Conservation (phyloP, 2,113 vertebrate species). For the Globicephala melas region DNA sequence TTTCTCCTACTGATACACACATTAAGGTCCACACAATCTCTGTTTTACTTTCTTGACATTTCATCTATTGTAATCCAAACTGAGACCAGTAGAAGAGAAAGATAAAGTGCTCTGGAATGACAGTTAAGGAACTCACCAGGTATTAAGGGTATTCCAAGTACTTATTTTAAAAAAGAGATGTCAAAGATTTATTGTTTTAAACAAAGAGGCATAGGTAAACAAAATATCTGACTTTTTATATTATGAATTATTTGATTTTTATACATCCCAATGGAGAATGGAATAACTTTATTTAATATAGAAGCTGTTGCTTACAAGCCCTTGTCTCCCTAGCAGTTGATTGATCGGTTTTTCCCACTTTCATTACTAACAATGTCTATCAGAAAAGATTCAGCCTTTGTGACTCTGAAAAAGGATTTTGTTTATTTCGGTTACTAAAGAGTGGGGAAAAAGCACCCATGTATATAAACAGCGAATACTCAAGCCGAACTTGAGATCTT, state of each 20-base stretch:
- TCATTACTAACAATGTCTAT: background rate
- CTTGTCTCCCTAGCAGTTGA: background rate
- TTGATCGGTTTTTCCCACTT: conserved; percentile 11
- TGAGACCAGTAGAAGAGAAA: background rate
- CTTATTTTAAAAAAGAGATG: background rate
- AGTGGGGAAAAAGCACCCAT: background rate
- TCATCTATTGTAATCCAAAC: background rate
- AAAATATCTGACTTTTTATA: background rate
- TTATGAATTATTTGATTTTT: background rate
- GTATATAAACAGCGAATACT: conserved; percentile 34
- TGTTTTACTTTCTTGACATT: background rate
- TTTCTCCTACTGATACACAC: background rate
- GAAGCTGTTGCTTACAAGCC: background rate
- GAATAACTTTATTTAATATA: background rate
- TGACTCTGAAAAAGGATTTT: conserved; percentile 26
- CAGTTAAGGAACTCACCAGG: background rate
- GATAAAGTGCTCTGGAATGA: background rate
- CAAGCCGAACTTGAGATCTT: conserved; percentile 51
- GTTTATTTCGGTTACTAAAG: conserved; percentile 66
- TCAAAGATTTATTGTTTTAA: background rate
- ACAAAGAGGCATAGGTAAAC: background rate
- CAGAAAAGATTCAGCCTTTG: conserved; percentile 45
- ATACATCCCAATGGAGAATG: background rate
- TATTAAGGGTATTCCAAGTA: background rate
- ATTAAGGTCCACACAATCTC: background rate